Evolutionary conservation across 2,113 vertebrate genomes (phyloP), one percentile per base, ranked within the genome.

Genomic region (Hymenochirus boettgeri): DNA sequence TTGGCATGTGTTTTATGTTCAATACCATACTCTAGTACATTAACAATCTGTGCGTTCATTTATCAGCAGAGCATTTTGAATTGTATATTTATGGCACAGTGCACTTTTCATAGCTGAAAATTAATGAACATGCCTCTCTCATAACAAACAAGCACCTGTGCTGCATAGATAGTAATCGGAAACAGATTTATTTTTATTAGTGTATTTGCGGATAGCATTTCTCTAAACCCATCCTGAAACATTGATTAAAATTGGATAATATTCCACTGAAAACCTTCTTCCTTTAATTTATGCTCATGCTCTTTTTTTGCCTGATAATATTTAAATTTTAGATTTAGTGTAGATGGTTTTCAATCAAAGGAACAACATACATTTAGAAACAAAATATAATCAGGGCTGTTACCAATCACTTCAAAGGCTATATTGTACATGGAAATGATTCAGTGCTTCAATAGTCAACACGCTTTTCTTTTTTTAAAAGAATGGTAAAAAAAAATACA

Each of bases 121-220:
- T 98, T 96, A 99, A 99, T 98, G 93, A 98, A 99, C 94, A 96
- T 93, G 92, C 92, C 93, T 96, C 91, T 91, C 93, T 95, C 88
- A 89, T 93, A 95, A 93, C 96, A 93, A 98, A 95, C 93, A 96
- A 92, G 96, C 96, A 99, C 96, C 96, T 98, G 96, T 95, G 94
- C 90, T 88, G 92, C 92, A 89, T 88, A 90, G 94, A 93, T 95
- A 92, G 91, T 94, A 95, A 98, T 99, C 95, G 91, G 92, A 94
- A 96, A 94, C 94, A 90, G 86, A 99, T 99, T 99, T 97, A 97
- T 98, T 97, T 98, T 97, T 98, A 98, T 97, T 97, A 99, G 94
- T 82, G 90, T 88, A 87, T 90, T 90, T 89, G 87, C 86, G 88
- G 90, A 88, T 86, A 91, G 92, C 90, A 87, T 85, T 89, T 86